Percentiles rank a stretch among this genome's conserved stretches.
These are phyloP conservation scores for Aphis craccivora DNA, from an alignment of 1,140 invertebrate species.

Conservation along the genomic window DNA sequence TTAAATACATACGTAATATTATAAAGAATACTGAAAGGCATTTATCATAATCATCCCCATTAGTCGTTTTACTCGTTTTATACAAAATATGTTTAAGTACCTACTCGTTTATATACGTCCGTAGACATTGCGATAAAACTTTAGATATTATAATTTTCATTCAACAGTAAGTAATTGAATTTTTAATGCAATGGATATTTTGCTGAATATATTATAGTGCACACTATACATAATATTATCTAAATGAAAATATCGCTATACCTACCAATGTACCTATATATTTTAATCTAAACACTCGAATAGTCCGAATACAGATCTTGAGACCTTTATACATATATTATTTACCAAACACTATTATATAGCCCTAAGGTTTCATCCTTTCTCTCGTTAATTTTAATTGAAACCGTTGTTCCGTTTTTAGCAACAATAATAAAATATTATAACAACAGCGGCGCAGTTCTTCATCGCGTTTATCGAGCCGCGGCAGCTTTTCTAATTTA, in stretches of 20 bases:
- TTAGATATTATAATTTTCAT: background rate
- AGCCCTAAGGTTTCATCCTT: background rate
- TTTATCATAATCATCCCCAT: no score
- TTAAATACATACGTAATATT: background rate
- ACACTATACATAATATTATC: background rate
- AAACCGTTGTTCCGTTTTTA: conserved; percentile 53
- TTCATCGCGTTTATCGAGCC: conserved; percentile 56
- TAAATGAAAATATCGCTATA: background rate
- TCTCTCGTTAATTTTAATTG: conserved; percentile 57
- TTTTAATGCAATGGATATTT: background rate
- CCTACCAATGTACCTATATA: background rate
- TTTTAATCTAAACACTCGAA: background rate
- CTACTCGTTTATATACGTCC: no score
- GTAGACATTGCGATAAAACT: background rate
- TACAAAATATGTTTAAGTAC: no score
- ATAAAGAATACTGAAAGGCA: no score
- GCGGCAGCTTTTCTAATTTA: conserved; percentile 58
- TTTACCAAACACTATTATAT: background rate
- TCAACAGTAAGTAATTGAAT: background rate
- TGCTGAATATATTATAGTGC: background rate
- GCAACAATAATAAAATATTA: conserved; percentile 50
- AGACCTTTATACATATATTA: background rate
- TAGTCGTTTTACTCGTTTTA: no score
- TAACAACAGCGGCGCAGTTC: conserved; percentile 37
- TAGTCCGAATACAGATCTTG: conserved; percentile 7